Base-by-base conservation (phyloP, 2,888 invertebrate species). In the Troides helena region DNA sequence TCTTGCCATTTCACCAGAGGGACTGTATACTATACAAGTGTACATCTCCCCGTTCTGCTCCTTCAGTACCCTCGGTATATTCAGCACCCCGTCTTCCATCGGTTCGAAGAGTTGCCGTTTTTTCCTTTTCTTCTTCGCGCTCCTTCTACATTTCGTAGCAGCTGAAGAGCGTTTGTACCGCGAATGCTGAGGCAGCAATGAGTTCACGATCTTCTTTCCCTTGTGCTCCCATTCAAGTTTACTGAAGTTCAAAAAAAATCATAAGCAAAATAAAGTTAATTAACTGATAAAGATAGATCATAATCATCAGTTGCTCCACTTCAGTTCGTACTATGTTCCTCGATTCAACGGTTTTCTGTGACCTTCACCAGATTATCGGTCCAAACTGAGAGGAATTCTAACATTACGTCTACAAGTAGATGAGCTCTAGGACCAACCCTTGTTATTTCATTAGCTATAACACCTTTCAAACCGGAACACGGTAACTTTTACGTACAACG, bases 11-110 rank as follows among this genome's bases (percentile, higher is more conserved):
- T 96, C 96, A 0, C 96, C 96, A 2, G 95, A 95, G 46, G 95
- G 94, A 80, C 96, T 96, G 68, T 94, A 94, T 0, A 97, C 97
- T 62, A 95, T 94, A 87, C 97, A 97, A n/a, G 96, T 96, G 84
- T 97, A 97, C 67, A 94, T 93, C 66, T 97, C 97, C 56, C 96
- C 95, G 84, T 96, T 97, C 67, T 95, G 94, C 62, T 89, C 89
- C 62, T 95, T 94, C 73, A 94, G 89, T 23, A 95, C 89, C 76
- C 92, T 93, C 68, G 93, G 93, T 81, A 95, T 94, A 75, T 92
- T 93, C 73, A 95, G 80, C 57, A 94, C 91, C 1, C 95, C 95
- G 62, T 94, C 90, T 77, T 90, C 90, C 53, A 82, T 86, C 0
- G 85, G 80, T 59, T 89, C 88, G 67, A 85, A 85, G 0, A 90